Base-by-base conservation (phyloP, 2,888 invertebrate species). In the Andrena fulva region DNA sequence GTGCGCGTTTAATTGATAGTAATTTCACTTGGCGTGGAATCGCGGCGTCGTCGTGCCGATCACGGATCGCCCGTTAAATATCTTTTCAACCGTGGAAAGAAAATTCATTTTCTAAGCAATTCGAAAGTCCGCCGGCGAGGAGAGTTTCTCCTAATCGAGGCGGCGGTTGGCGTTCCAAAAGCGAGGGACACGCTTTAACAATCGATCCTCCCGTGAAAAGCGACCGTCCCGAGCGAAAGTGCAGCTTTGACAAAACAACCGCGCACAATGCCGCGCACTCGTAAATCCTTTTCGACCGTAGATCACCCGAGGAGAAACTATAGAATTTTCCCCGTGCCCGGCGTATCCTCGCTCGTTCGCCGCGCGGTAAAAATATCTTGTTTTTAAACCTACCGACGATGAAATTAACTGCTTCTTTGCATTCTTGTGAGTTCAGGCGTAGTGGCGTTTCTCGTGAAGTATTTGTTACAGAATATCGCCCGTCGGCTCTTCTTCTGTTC, bases 61-160 rank as follows among this genome's bases (percentile, higher is more conserved):
- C 62, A 50, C 27, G 60, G 64, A 50, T 59, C 31, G 59, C n/a
- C 31, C 31, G 70, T 42, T 56, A 67, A 70, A 56, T 62, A 71
- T 66, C 70, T 82, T 70, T 67, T 73, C 72, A 71, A 70, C 24
- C 77, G 33, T 63, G 83, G 62, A 73, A 77, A 67, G 77, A 83
- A 83, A 83, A 83, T 78, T 33, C 60, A 82, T 83, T 83, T 82
- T 82, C 77, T 83, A 73, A 31, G 33, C 67, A 71, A 70, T 82
- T 78, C 77, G 83, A 83, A 82, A 83, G 83, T 83, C 50, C 29
- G 35, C 56, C n/a, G 64, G 2, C 20, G 27, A n/a, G 12, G 35
- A 77, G 35, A 77, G 69, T 84, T 84, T 84, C 84, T 73, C 82
- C 62, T 78, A 74, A 83, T 82, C 77, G 70, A 69, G 62, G 66